A percentile compares a stretch with the other conserved stretches of the same genome.
These are phyloP conservation scores for Grammomys surdaster DNA, from an alignment of 2,113 vertebrate species.

Conservation along the genomic window DNA sequence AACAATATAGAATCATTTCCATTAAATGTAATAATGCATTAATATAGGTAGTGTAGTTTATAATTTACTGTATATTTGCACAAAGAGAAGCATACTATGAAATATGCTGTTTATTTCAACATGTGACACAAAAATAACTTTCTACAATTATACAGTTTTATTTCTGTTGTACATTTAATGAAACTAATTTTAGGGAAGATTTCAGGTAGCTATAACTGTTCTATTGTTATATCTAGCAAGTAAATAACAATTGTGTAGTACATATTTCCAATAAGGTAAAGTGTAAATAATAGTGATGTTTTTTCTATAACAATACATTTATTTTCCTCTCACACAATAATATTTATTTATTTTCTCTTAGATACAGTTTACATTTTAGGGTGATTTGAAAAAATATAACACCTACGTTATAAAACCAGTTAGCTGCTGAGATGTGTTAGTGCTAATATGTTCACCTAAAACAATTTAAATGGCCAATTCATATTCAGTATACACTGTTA, in stretches of 20 bases:
- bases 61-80: neutral
- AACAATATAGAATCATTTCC: neutral
- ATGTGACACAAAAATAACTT: neutral
- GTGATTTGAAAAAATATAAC: constrained; percentile 47
- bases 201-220: neutral
- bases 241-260: neutral
- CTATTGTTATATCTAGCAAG: neutral
- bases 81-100: neutral
- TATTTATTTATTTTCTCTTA: neutral
- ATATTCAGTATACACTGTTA: constrained; percentile 77
- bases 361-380: constrained; percentile 59
- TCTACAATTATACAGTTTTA: neutral
- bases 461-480: constrained; percentile 59
- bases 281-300: neutral
- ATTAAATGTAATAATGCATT: neutral
- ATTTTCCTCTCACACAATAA: neutral
- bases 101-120: neutral
- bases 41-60: neutral
- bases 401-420: constrained; percentile 68
- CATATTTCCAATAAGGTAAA: neutral
- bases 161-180: neutral
- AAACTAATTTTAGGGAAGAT: neutral
- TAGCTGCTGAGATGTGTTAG: constrained; percentile 22
- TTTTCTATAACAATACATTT: neutral
- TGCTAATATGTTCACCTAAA: neutral